Evolutionary conservation across 1,140 invertebrate species (phyloP).

Genomic region (Bombus affinis): DNA sequence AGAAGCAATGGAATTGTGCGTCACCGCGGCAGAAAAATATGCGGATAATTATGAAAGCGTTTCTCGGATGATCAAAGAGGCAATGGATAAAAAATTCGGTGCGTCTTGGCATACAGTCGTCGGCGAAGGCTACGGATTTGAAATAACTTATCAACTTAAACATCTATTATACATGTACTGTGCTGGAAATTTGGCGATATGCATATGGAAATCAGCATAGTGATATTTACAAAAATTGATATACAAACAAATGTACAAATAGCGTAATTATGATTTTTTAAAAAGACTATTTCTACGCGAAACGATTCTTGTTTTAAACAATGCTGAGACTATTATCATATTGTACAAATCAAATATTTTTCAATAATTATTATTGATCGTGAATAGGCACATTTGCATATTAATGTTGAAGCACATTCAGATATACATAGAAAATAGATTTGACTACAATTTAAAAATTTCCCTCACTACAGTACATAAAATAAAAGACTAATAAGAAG

Average conservation of each 20-base stretch:
- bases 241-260: conserved; percentile 32
- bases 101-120: conserved; percentile 97
- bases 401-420: neutral
- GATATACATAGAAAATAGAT: no score
- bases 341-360: conserved; percentile 9
- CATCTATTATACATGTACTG: conserved; percentile 97
- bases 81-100: conserved; percentile 97
- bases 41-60: conserved; percentile 88
- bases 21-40: conserved; percentile 96
- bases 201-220: conserved; percentile 91
- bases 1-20: conserved; percentile 95
- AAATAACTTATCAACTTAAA: conserved; percentile 96
- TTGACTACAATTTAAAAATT: neutral
- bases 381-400: neutral
- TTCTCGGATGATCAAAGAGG: conserved; percentile 96
- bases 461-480: neutral
- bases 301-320: neutral
- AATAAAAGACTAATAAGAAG: neutral
- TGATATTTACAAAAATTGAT: neutral
- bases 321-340: neutral
- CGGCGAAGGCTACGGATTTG: conserved; percentile 97
- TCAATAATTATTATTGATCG: neutral
- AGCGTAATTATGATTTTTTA: neutral
- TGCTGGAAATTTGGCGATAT: conserved; percentile 94
- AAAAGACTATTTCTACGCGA: neutral